A percentile compares a stretch with the other conserved stretches of the same genome.
phyloP scores from a whole-genome alignment of 2,888 invertebrate genomes.

The Gonocerus acuteangulatus region DNA sequence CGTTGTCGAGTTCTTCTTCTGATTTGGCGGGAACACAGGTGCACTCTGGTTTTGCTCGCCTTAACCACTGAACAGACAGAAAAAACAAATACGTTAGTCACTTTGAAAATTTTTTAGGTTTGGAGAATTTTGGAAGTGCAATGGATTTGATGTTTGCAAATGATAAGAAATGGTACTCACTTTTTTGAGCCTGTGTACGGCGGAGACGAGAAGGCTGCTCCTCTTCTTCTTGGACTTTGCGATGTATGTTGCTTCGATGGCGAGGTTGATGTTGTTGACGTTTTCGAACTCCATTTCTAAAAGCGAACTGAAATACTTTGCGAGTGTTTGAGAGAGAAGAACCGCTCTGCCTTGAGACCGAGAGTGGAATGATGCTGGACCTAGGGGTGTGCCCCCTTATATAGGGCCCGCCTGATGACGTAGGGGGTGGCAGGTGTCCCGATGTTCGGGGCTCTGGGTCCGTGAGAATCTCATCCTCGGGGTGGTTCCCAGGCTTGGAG shows the following conservation, averaged over 20 bases:
- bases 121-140: too few species aligned
- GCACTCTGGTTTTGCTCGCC: slow-evolving; percentile 30
- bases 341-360: neutral
- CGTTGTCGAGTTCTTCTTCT: slow-evolving; percentile 32
- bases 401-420: slow-evolving; percentile 13
- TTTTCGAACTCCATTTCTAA: slow-evolving; percentile 34
- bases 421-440: slow-evolving; percentile 35
- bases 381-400: neutral
- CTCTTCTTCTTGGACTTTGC: slow-evolving; percentile 22
- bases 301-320: neutral
- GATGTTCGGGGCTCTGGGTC: neutral
- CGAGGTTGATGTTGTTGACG: slow-evolving; percentile 36
- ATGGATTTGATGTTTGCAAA: neutral
- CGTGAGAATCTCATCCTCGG: slow-evolving; percentile 32
- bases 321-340: neutral
- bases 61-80: slow-evolving; percentile 32
- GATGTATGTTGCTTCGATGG: slow-evolving; percentile 27
- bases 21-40: slow-evolving; percentile 3
- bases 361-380: neutral
- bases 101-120: neutral
- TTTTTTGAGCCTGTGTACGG: slow-evolving; percentile 32
- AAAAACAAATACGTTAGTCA: slow-evolving; percentile 22
- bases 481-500: slow-evolving; percentile 31
- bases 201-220: slow-evolving; percentile 24
- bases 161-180: slow-evolving; percentile 27